Evolutionary conservation across 2,888 invertebrate genomes (phyloP), one percentile per base, ranked within the genome.

Genomic region (Xanthia icteritia): DNA sequence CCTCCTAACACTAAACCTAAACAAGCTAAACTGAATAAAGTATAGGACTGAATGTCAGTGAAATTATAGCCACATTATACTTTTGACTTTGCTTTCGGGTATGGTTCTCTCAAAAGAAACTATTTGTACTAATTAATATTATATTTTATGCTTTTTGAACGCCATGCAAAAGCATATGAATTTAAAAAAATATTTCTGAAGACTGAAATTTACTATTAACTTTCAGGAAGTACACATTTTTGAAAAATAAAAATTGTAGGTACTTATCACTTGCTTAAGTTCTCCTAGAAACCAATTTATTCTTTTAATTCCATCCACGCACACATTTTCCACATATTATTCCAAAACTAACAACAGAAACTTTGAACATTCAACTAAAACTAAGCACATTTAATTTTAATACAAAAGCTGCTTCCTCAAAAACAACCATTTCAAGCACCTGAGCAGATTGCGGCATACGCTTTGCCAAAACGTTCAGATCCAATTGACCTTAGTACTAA

Each of bases 391-490:
- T n/a, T 72, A 64, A 64, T 83, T 87, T 85, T 81, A 89, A 88
- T 88, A 88, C 73, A 85, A 85, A 93, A 94, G 92, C 90, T 83
- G 76, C 83, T 91, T 93, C 94, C 94, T 90, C 81, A 89, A 81
- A 87, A 83, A 85, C 81, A 87, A 86, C 83, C 86, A 84, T 88
- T 88, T 86, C 84, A 89, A 93, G 91, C 94, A 95, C 95, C 96
- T 95, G 94, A 94, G 94, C 95, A 95, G 95, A 95, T 95, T 95
- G 95, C 92, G 64, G 94, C 92, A 93, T 93, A 94, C 92, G 92
- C 93, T 94, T 92, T 92, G 93, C 92, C 92, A 89, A 93, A 93
- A 88, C 92, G 92, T 91, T 92, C 91, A 91, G 89, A 92, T 91
- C 90, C 73, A 92, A 68, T 77, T 58, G 48, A 67, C 69, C 68